Conservation (phyloP, 2,113 vertebrate genomes). For the Mesoclemmys tuberculata region DNA sequence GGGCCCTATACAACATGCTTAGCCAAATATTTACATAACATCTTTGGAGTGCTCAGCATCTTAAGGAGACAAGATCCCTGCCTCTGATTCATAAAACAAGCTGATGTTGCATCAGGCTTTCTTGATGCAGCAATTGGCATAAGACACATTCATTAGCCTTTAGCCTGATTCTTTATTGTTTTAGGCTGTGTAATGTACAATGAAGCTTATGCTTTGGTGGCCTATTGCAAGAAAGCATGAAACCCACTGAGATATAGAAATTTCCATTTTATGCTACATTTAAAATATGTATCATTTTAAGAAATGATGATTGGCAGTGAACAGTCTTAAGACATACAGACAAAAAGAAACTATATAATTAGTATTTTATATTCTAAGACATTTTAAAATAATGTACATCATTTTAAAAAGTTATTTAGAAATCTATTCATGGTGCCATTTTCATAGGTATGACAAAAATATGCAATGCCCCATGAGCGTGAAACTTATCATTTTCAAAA, state of each 20-base stretch:
- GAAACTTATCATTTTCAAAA: not conserved
- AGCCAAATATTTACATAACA: not conserved
- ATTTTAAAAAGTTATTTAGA: accelerated
- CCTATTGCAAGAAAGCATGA: not conserved
- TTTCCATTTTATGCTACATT: not conserved
- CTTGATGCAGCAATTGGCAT: not conserved
- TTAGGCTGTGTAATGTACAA: not conserved
- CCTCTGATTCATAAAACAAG: not conserved
- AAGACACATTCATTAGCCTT: not conserved
- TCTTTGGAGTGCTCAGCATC: accelerated
- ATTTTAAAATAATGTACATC: not conserved
- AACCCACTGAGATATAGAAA: accelerated
- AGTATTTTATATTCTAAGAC: not conserved
- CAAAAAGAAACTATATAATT: not conserved
- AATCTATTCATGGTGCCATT: not conserved
- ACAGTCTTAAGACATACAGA: not conserved
- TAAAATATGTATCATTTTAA: not conserved
- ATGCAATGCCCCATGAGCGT: not conserved
- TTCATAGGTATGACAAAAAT: not conserved
- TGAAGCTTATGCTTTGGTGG: not conserved
- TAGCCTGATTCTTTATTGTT: not conserved
- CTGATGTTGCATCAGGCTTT: not conserved
- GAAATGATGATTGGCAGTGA: not conserved
- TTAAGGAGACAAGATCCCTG: accelerated
- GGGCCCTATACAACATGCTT: not conserved